Conservation (phyloP, 2,888 invertebrate genomes). For the Coremacera marginata region DNA sequence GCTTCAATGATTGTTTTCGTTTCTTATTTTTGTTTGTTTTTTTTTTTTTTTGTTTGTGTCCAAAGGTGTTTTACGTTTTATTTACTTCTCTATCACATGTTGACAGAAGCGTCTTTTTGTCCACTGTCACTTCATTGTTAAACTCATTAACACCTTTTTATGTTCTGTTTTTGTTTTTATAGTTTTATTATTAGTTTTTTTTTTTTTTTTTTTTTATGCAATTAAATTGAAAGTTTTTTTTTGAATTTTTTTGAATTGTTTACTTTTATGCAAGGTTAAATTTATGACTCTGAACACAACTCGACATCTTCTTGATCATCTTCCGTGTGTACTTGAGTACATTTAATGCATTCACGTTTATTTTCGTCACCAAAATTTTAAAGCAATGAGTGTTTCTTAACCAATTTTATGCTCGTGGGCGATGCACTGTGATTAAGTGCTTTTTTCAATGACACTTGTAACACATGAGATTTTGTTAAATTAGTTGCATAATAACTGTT, state of each 20-base stretch:
- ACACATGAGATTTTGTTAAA: slow-evolving; percentile 32
- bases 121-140: background rate
- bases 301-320: background rate
- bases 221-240: slow-evolving; percentile 7
- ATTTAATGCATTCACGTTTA: slow-evolving; percentile 27
- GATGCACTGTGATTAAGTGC: slow-evolving; percentile 10
- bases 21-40: background rate
- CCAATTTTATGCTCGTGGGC: slow-evolving; percentile 5
- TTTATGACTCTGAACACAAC: background rate
- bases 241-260: background rate
- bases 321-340: slow-evolving; percentile 14
- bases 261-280: background rate
- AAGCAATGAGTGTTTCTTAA: background rate
- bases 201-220: background rate
- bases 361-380: background rate
- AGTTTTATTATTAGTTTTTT: background rate
- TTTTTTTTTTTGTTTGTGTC: background rate
- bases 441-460: background rate
- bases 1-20: background rate
- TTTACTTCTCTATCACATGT: background rate
- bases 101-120: background rate
- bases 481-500: slow-evolving; percentile 38
- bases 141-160: background rate
- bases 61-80: background rate
- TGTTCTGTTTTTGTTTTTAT: background rate